Percentiles rank a stretch among this genome's conserved stretches.
Conservation (phyloP, 2,797 vertebrate species). For the Bradypodion ventrale region DNA sequence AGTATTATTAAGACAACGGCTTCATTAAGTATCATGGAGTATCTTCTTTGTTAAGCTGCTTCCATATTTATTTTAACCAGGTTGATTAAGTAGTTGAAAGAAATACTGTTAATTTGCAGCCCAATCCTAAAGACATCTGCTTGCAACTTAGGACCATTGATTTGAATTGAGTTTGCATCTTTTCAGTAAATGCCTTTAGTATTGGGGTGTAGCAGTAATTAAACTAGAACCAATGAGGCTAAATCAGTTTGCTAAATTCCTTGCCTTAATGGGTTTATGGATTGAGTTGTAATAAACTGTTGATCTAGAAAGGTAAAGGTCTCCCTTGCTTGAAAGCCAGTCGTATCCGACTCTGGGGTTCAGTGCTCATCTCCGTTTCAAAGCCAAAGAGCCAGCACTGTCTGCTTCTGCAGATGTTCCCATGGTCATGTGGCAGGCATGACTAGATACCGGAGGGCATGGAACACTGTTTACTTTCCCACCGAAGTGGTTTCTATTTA, state of each 20-base stretch:
- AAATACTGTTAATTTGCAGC: conserved; percentile 22
- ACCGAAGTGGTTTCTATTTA: too few relatives aligned
- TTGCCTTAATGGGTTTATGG: conserved; percentile 10
- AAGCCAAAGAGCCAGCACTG: too few relatives aligned
- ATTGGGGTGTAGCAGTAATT: conserved; percentile 6
- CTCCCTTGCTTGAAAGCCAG: too few relatives aligned
- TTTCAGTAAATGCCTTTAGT: conserved; percentile 10
- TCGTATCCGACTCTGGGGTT: too few relatives aligned
- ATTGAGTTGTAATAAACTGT: not conserved
- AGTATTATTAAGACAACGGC: conserved; percentile 4
- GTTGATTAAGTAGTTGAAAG: conserved; percentile 17
- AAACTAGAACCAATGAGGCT: not conserved
- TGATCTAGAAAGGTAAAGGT: too few relatives aligned
- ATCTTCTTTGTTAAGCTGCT: not conserved
- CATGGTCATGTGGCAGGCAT: too few relatives aligned
- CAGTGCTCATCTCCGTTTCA: too few relatives aligned
- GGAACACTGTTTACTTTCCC: too few relatives aligned
- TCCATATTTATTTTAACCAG: conserved; percentile 23
- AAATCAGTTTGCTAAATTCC: conserved; percentile 3
- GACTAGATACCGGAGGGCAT: too few relatives aligned
- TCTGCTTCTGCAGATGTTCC: too few relatives aligned
- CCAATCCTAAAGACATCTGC: conserved; percentile 16
- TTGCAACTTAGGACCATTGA: conserved; percentile 7
- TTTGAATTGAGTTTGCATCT: not conserved
- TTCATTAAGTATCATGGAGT: not conserved